Base-by-base conservation (phyloP, 2,888 invertebrate genomes). In the Pseudolycoriella hygida region DNA sequence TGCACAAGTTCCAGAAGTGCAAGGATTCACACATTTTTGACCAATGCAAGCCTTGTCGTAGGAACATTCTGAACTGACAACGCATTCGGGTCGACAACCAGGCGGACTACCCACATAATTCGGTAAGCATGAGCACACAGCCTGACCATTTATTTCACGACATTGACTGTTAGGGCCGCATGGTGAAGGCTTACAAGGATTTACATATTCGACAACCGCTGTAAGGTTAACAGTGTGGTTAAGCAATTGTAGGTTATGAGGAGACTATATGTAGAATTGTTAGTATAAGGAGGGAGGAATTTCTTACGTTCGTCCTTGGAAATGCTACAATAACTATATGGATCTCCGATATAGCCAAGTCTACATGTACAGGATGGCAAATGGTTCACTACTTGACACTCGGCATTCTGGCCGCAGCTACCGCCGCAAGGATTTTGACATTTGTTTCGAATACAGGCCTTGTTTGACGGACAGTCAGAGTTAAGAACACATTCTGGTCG, bases 141-240 rank as follows among this genome's bases (percentile, higher is more conserved):
- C 81, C 53, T 76, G 72, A 12, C 72, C 72, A 56, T 83, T 81
- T 3, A 76, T 59, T 48, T 74, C 71, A 25, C 80, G 72, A 56
- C 87, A 88, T 60, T 80, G 76, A 56, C 84, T 82, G 57, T 84
- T 82, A 1, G 81, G 76, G 15, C 87, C 88, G 55, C 88, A 88
- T 3, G 85, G 85, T 46, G 79, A 79, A 44, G 83, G 83, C 49
- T 70, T 70, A 56, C 87, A 88, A 1, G 83, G 81, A 58, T 63
- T 57, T 1, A 17, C 11, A 19, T 40, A 40, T 49, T 65, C 56
- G 25, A 67, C 64, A 44, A 67, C 53, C 17, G 69, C 67, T n/a
- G 53, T 56, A 60, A 55, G 17, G 55, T 49, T 53, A 46, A n/a
- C n/a, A n/a, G n/a, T n/a, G n/a, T n/a, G n/a, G n/a, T n/a, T n/a